Conservation (phyloP, 2,888 invertebrate genomes). For the Conchocele bisecta region DNA sequence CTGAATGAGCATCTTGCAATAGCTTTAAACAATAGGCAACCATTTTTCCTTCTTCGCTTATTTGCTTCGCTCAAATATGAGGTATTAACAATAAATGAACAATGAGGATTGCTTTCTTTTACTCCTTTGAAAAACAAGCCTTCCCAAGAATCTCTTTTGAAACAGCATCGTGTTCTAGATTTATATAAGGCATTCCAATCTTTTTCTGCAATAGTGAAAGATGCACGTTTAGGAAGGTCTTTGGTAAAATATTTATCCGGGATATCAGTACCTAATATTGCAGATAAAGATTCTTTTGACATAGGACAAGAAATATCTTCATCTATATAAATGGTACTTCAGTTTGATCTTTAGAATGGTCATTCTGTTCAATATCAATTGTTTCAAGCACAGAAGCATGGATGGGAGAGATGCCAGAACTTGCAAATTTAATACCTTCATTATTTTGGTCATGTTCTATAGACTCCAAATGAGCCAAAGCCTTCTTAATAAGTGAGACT, state of each 20-base stretch:
- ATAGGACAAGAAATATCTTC: too few relatives aligned
- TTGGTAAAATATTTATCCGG: not conserved
- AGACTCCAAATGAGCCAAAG: too few relatives aligned
- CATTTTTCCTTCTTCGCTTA: not conserved
- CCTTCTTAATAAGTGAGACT: too few relatives aligned
- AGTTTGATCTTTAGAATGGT: too few relatives aligned
- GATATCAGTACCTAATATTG: not conserved
- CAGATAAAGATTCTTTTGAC: conserved; percentile 5
- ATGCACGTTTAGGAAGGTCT: not conserved
- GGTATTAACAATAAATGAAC: not conserved
- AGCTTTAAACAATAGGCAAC: not conserved
- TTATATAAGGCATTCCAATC: not conserved
- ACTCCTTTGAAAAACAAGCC: too few relatives aligned
- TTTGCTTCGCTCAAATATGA: not conserved
- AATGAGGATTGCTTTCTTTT: conserved; percentile 14
- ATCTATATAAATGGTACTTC: too few relatives aligned
- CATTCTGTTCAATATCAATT: too few relatives aligned
- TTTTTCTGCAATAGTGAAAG: not conserved
- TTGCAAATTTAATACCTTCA: too few relatives aligned
- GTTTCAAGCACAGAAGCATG: too few relatives aligned
- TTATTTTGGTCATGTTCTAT: too few relatives aligned
- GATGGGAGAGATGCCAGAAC: too few relatives aligned
- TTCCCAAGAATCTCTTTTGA: conserved; percentile 5
- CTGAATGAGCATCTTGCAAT: not conserved
- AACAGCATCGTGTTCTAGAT: not conserved